Base-by-base conservation (phyloP, 2,888 invertebrate genomes). In the Cinara cedri region DNA sequence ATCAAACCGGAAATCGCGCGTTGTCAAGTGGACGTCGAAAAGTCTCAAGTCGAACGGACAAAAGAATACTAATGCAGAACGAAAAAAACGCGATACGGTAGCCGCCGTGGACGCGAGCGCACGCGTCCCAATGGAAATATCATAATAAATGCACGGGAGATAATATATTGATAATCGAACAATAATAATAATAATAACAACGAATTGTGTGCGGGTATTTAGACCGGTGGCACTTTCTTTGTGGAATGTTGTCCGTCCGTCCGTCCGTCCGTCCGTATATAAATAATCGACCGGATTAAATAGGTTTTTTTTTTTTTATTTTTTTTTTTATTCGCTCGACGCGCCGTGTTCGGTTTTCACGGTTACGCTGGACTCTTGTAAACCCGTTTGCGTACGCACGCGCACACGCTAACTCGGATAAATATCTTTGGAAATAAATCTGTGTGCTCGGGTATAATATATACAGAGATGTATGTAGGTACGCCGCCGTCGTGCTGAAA, bases 251-350 rank as follows among this genome's bases (percentile, higher is more conserved):
- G 71, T 71, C 44, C 44, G 34, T 34, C 34, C 34, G 34, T 34
- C 34, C 34, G 34, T 71, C 44, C 44, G 34, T 34, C 34, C 34
- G 34, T 34, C 34, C 34, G 34, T n/a, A n/a, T 34, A 34, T 57
- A 71, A 71, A 71, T 71, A 71, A 71, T 71, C 71, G 71, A 57
- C 71, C n/a, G 71, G 71, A 24, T 71, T 57, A 46, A 71, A 71
- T 57, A 10, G 57, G 55, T 71, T 34, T 34, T 34, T 34, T 34
- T 34, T 34, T 57, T 34, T 34, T 34, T 34, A 34, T 34, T 34
- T 34, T 34, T 34, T 34, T 34, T 6, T 34, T 34, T 71, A 71
- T 71, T 71, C 44, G 57, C 44, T 55, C 19, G 55, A 54, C 55
- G 19, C 19, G 55, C 71, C 55, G 19, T 19, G 16, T 71, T 55